Evolutionary conservation across 2,113 vertebrate species (phyloP), one percentile per base, ranked within the genome.

Genomic region (Cottus gobio): DNA sequence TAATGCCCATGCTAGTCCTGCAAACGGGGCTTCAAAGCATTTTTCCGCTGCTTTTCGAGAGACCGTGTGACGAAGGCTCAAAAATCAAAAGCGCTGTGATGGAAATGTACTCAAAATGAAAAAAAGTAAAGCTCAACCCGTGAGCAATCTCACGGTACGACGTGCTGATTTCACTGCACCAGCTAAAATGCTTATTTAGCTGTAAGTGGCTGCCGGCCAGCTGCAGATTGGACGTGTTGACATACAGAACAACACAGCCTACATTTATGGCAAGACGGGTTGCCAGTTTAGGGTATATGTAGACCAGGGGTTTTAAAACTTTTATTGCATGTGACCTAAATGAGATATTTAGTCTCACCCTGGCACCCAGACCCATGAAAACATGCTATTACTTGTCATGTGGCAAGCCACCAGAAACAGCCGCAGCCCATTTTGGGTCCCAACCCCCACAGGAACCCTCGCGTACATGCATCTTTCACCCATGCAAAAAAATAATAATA

Each of bases 291-390:
- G 84, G 85, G 89, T 86, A 84, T 78, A 85, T 80, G 90, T 66
- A 79, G 80, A 87, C 83, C 77, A 77, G 77, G 83, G 77, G 70
- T 85, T 88, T 90, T 78, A 67, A 85, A 90, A 93, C 87, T 79
- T 90, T 88, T 92, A 91, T 93, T 90, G 87, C 79, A 54, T 37
- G 75, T 83, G 86, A 91, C 89, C 86, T 77, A 90, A 93, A 93
- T 90, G 76, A 89, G 88, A 90, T 79, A 90, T 92, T 91, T 91
- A 88, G 89, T 84, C 85, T 92, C 85, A 80, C 74, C 58, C 87
- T 87, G 85, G 89, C 83, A 89, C 83, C 83, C 65, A 58, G 75
- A 62, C 77, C 61, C 77, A 78, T 79, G 85, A 75, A 91, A 92
- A 89, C 88, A 87, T 87, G 57, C 87, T 83, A 89, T 93, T 92